These are phyloP conservation scores for Chymomyza costata DNA, from an alignment of 1,140 invertebrate genomes.

Conservation along the genomic window DNA sequence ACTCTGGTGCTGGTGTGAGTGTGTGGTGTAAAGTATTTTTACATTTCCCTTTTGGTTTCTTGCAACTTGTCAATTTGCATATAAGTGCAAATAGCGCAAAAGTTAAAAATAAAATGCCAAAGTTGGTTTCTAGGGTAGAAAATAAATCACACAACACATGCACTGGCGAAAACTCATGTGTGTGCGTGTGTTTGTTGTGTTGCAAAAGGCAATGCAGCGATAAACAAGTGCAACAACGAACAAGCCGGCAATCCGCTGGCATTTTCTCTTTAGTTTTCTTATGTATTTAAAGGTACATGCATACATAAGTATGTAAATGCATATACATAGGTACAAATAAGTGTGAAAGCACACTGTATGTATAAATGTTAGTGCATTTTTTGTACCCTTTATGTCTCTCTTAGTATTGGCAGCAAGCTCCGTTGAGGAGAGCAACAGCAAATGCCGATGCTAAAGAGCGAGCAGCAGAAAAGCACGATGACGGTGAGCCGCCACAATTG, in stretches of 20 bases:
- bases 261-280: conserved; percentile 19
- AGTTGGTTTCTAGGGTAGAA: conserved; percentile 67
- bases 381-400: too few species aligned
- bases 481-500: too few species aligned
- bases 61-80: conserved; percentile 46
- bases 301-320: conserved; percentile 2
- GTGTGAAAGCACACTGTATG: too few species aligned
- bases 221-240: conserved; percentile 43
- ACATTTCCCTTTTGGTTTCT: conserved; percentile 40
- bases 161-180: conserved; percentile 1
- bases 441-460: too few species aligned
- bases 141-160: conserved; percentile 50
- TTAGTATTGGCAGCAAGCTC: too few species aligned
- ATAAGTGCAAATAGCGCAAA: conserved; percentile 31
- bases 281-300: too few species aligned
- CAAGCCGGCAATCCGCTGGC: conserved; percentile 10
- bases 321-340: too few species aligned
- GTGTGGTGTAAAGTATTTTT: conserved; percentile 58
- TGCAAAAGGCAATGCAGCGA: conserved; percentile 31
- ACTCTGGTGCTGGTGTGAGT: conserved; percentile 5
- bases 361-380: too few species aligned
- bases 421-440: too few species aligned
- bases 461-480: too few species aligned
- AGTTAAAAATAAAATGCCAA: conserved; percentile 67
- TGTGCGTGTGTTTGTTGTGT: conserved; percentile 21